Evolutionary conservation across 2,888 invertebrate species (phyloP).

Genomic region (Heliconius ethilla): DNA sequence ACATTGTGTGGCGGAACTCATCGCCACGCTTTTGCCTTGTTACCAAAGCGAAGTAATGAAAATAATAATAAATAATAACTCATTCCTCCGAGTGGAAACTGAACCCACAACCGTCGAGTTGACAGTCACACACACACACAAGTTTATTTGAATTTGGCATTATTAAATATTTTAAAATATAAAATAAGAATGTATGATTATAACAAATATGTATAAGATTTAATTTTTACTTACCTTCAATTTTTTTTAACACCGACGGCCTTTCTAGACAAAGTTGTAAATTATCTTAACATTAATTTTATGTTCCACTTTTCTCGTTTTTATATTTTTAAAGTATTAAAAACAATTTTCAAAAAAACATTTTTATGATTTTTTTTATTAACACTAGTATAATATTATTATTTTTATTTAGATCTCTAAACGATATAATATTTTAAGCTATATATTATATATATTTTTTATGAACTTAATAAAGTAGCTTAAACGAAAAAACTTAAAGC

Average conservation of each 20-base stretch:
- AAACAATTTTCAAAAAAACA: not conserved
- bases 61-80: no score
- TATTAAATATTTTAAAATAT: not conserved
- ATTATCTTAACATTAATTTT: not conserved
- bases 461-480: slow-evolving; percentile 10
- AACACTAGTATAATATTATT: not conserved
- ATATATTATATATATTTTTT: not conserved
- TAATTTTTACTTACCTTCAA: slow-evolving; percentile 18
- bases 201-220: not conserved
- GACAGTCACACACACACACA: no score
- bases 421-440: not conserved
- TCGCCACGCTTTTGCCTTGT: no score
- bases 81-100: no score
- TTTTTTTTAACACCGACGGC: not conserved
- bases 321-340: not conserved
- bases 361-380: not conserved
- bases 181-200: not conserved
- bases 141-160: no score
- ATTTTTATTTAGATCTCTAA: not conserved
- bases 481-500: slow-evolving; percentile 15
- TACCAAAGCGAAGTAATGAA: no score
- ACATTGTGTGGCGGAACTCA: no score
- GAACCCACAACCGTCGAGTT: no score
- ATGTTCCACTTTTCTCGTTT: slow-evolving; percentile 5
- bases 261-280: not conserved